Conservation (phyloP, 2,113 vertebrate species). For the Chaetodon trifascialis region DNA sequence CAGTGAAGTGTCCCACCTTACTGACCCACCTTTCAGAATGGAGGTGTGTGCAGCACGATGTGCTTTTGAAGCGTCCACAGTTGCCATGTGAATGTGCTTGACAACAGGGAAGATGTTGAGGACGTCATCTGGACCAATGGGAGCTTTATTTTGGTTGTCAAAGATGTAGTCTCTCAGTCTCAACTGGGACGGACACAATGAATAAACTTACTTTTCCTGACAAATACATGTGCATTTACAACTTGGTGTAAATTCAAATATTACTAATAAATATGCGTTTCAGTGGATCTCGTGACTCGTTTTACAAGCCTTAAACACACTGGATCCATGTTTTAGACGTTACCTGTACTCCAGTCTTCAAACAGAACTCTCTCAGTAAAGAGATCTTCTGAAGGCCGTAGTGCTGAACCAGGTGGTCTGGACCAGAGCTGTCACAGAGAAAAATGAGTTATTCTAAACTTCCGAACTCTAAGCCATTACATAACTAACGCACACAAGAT, state of each 20-base stretch:
- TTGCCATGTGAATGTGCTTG: constrained; percentile 83
- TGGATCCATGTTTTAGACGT: constrained; percentile 5
- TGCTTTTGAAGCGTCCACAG: constrained; percentile 77
- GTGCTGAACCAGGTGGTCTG: constrained; percentile 84
- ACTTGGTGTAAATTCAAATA: background rate
- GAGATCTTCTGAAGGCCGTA: constrained; percentile 86
- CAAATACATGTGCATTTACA: background rate
- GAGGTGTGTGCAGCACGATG: constrained; percentile 76
- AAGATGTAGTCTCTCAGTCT: constrained; percentile 85
- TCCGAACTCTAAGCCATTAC: background rate
- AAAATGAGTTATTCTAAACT: background rate
- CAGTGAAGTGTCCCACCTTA: background rate
- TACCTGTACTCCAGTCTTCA: constrained; percentile 89
- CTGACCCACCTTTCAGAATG: constrained; percentile 83
- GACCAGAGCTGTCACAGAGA: constrained; percentile 75
- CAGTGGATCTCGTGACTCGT: background rate
- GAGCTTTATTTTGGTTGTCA: constrained; percentile 85
- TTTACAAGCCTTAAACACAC: background rate
- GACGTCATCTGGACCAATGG: constrained; percentile 86
- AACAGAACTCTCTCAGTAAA: constrained; percentile 87
- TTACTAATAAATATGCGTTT: background rate
- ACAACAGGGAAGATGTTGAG: constrained; percentile 87
- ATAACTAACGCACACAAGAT: background rate
- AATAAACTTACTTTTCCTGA: background rate
- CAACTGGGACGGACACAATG: constrained; percentile 73